phyloP scores from a whole-genome alignment of 2,113 vertebrate species.

The Cavia aperea region DNA sequence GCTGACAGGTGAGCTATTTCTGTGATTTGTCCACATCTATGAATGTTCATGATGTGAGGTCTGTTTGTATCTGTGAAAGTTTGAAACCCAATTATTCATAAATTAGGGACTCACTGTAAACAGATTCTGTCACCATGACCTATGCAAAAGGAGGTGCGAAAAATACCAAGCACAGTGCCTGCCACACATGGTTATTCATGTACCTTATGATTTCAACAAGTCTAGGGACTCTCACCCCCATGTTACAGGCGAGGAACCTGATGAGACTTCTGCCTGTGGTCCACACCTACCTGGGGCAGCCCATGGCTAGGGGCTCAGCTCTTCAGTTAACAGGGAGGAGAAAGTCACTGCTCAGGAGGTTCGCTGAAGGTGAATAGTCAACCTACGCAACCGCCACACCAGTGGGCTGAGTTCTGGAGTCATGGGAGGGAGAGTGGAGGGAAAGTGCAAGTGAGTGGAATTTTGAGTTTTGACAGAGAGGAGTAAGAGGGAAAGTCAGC shows the following conservation, averaged over 20 bases:
- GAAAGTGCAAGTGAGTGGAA: neutral
- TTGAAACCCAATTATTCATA: neutral
- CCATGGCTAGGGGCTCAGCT: neutral
- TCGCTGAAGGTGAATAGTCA: neutral
- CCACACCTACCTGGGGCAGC: neutral
- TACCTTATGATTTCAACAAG: neutral
- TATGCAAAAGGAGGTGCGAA: fast-evolving
- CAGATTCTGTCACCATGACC: neutral
- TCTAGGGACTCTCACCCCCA: neutral
- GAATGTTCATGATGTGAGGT: neutral
- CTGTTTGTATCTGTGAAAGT: neutral
- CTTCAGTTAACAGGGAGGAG: neutral
- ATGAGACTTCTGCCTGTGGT: neutral
- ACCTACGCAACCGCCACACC: neutral
- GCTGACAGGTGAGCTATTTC: neutral
- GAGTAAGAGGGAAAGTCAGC: neutral
- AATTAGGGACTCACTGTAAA: neutral
- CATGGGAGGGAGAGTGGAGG: neutral
- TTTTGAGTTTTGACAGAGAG: neutral
- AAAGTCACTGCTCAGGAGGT: too few species aligned
- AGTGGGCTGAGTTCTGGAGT: neutral
- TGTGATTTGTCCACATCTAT: neutral
- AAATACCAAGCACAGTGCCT: neutral
- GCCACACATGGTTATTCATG: neutral
- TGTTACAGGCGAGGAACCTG: neutral